Percentiles rank a stretch among this genome's conserved stretches.
Evolutionary conservation across 2,888 invertebrate species (phyloP).

Genomic region (Campaea margaritaria): DNA sequence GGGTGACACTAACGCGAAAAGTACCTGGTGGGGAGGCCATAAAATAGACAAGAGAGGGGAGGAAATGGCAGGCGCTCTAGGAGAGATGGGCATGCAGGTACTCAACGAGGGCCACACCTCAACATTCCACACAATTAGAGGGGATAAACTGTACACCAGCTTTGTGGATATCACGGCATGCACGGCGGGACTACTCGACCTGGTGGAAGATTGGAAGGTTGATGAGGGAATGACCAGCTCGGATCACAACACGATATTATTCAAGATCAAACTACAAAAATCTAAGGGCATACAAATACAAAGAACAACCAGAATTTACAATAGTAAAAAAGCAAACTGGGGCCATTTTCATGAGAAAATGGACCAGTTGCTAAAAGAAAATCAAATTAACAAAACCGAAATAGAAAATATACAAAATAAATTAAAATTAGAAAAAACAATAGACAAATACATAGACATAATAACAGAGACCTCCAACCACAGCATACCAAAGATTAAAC

Average conservation of each 20-base stretch:
- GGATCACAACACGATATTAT: conserved; percentile 41
- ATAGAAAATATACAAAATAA: not conserved
- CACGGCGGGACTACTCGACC: conserved; percentile 23
- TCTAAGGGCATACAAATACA: conserved; percentile 7
- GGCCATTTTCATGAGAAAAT: not conserved
- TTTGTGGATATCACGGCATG: conserved; percentile 44
- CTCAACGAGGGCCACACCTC: conserved; percentile 43
- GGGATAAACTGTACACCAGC: conserved; percentile 27
- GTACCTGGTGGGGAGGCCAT: not conserved
- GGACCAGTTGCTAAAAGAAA: not conserved
- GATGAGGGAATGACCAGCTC: conserved; percentile 32
- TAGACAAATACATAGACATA: not conserved
- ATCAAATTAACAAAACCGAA: not conserved
- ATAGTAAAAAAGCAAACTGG: conserved; percentile 8
- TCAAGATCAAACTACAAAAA: conserved; percentile 30
- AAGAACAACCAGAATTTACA: not conserved
- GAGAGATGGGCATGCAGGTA: conserved; percentile 37
- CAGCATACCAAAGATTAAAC: not conserved
- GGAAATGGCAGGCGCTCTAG: conserved; percentile 7
- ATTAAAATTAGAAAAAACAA: not conserved
- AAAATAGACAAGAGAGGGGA: not conserved
- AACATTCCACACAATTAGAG: conserved; percentile 43
- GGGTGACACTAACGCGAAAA: not conserved
- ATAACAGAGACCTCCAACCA: not conserved
- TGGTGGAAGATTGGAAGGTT: conserved; percentile 34